Evolutionary conservation across 1,140 invertebrate species (phyloP).

Genomic region (Caerostris extrusa): DNA sequence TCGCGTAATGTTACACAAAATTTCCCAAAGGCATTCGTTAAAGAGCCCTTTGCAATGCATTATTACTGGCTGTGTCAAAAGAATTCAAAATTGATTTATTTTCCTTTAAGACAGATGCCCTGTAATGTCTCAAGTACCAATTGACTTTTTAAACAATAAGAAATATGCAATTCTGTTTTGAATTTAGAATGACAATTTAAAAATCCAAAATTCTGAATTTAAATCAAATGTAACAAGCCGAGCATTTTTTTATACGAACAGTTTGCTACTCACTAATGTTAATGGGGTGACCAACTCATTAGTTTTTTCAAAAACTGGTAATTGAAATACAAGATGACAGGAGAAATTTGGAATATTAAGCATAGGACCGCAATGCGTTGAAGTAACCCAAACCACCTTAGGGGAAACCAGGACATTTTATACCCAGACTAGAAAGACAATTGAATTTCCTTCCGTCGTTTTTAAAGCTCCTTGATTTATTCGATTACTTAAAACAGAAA

Average conservation of each 20-base stretch:
- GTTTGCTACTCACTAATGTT: background rate
- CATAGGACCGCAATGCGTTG: background rate
- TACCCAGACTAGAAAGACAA: slow-evolving; percentile 11
- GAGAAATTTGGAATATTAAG: background rate
- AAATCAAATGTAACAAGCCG: background rate
- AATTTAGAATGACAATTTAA: background rate
- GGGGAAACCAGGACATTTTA: slow-evolving; percentile 30
- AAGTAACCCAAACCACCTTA: background rate
- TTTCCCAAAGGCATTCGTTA: background rate
- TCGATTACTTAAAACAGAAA: slow-evolving; percentile 60
- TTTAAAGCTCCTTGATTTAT: slow-evolving; percentile 54
- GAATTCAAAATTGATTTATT: background rate
- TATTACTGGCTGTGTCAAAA: background rate
- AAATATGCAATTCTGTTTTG: background rate
- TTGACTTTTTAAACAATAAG: background rate
- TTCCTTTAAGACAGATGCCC: background rate
- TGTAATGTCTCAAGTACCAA: background rate
- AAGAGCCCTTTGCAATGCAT: background rate
- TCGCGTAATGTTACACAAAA: background rate
- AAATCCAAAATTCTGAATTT: background rate
- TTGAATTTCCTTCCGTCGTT: slow-evolving; percentile 28
- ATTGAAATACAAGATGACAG: background rate
- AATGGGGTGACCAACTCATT: background rate
- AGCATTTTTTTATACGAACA: background rate
- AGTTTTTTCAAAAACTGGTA: background rate